Conservation (phyloP, 2,113 vertebrate species). For the Anseranas semipalmata region DNA sequence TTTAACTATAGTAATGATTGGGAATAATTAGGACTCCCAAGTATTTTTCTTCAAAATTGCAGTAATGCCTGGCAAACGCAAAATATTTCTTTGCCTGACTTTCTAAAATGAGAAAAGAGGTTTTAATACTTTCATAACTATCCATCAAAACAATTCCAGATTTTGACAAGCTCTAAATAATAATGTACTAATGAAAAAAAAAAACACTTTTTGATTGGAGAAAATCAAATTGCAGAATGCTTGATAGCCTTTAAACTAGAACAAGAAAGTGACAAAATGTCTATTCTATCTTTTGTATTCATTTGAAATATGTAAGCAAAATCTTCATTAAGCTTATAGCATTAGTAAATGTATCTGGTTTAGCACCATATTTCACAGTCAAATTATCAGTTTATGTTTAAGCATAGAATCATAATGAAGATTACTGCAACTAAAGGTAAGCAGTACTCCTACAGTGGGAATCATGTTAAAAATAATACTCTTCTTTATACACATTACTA, state of each 20-base stretch:
- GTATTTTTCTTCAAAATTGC: neutral
- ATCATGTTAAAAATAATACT: neutral
- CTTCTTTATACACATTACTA: neutral
- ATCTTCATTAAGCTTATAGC: neutral
- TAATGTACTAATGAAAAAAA: neutral
- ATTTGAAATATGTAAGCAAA: neutral
- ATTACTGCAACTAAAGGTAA: neutral
- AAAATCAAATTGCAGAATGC: neutral
- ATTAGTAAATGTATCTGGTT: neutral
- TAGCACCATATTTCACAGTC: neutral
- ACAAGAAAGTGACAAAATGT: neutral
- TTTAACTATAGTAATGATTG: slow-evolving; percentile 33
- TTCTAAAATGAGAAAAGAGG: neutral
- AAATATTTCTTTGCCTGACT: neutral
- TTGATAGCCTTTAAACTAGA: neutral
- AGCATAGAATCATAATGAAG: neutral
- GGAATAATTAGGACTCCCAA: slow-evolving; percentile 35
- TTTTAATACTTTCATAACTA: neutral
- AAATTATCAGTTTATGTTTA: neutral
- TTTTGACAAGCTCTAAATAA: neutral
- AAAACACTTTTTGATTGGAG: neutral
- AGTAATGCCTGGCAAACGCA: neutral
- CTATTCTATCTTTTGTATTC: neutral
- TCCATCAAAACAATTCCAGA: neutral
- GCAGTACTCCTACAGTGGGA: neutral